These are phyloP conservation scores for Hormiphora californensis DNA, from an alignment of 37 sponge, comb jelly and placozoan genomes.

Conservation along the genomic window DNA sequence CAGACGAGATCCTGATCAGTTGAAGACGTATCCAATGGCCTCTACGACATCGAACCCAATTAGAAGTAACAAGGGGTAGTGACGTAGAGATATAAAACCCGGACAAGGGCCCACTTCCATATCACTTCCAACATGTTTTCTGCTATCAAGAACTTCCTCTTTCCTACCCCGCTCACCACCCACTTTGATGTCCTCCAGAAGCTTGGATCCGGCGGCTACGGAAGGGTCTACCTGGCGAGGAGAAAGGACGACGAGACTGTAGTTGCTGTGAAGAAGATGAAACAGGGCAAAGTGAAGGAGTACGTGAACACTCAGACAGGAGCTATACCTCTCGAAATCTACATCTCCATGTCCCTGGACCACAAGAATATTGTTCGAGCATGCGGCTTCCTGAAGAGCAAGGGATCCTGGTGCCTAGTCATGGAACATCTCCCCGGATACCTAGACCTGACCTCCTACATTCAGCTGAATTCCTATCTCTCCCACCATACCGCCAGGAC, in stretches of 20 bases:
- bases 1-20: too few species aligned
- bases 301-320: not conserved
- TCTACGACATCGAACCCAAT: too few species aligned
- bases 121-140: not conserved
- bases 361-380: constrained; percentile 17
- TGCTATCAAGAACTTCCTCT: not conserved
- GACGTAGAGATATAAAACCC: too few species aligned
- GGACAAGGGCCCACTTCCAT: too few species aligned
- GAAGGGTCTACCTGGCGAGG: constrained; percentile 37
- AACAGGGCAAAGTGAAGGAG: constrained; percentile 8
- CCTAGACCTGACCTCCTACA: constrained; percentile 28
- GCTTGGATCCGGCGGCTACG: constrained; percentile 45
- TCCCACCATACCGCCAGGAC: not conserved
- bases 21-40: too few species aligned
- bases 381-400: constrained; percentile 24
- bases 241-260: constrained; percentile 16
- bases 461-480: not conserved
- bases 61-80: too few species aligned
- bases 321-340: constrained; percentile 29
- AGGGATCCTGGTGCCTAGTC: constrained; percentile 29
- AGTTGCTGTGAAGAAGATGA: constrained; percentile 47
- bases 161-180: constrained; percentile 25
- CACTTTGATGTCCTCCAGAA: constrained; percentile 46
- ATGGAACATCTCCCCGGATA: constrained; percentile 39
- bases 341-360: not conserved